phyloP scores from a whole-genome alignment of 1,140 invertebrate genomes.

The Drosophila insularis region DNA sequence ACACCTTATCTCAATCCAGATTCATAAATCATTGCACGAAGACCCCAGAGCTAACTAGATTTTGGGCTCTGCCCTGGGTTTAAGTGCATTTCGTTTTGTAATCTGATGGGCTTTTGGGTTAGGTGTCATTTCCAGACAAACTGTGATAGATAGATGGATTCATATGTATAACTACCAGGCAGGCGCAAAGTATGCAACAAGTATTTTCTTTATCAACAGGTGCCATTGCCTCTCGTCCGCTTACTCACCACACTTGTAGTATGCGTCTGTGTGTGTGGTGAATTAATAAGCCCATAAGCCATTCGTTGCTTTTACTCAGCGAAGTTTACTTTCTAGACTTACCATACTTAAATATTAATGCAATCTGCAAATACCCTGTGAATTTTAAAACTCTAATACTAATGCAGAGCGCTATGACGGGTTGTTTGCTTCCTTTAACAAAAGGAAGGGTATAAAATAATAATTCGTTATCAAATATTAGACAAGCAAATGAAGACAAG shows the following conservation, averaged over 20 bases:
- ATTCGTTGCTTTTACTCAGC: conserved; percentile 66
- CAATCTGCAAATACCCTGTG: neutral
- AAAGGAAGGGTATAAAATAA: too few relatives aligned
- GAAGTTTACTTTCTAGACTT: conserved; percentile 3
- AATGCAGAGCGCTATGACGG: too few relatives aligned
- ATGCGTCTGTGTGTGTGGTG: conserved; percentile 55
- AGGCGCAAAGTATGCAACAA: conserved; percentile 65
- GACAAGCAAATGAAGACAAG: too few relatives aligned
- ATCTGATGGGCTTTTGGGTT: conserved; percentile 5
- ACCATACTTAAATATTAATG: neutral
- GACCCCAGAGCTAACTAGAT: neutral
- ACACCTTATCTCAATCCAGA: neutral
- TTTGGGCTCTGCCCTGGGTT: neutral
- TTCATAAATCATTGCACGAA: conserved; percentile 12
- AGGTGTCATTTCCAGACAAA: neutral
- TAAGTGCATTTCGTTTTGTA: conserved; percentile 20
- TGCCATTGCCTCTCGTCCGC: conserved; percentile 36
- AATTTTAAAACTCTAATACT: neutral
- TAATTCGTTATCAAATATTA: too few relatives aligned
- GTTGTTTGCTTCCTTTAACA: too few relatives aligned
- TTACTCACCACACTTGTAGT: conserved; percentile 40
- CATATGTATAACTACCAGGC: conserved; percentile 1
- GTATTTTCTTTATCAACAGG: conserved; percentile 67
- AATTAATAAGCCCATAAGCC: conserved; percentile 59
- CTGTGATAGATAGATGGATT: neutral